Conservation (phyloP, 2,113 vertebrate species). For the Myocastor coypus region DNA sequence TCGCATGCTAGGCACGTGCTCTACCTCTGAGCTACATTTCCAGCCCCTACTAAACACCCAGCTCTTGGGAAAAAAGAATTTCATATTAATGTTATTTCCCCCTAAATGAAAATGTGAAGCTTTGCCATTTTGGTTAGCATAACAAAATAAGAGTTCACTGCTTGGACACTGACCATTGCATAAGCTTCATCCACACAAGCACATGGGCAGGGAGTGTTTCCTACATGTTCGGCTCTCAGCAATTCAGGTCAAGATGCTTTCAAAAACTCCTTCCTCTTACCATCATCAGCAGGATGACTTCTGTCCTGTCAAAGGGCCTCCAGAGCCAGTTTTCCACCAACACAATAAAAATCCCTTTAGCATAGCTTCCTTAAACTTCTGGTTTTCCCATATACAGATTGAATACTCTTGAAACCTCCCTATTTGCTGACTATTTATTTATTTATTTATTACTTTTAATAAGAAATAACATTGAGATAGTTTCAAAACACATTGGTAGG, state of each 20-base stretch:
- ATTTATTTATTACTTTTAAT: too few relatives aligned
- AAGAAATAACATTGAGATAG: too few relatives aligned
- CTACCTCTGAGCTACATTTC: not conserved
- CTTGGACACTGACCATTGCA: not conserved
- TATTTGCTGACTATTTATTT: not conserved
- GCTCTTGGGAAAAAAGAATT: slow-evolving; percentile 11
- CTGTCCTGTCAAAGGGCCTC: not conserved
- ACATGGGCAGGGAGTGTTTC: not conserved
- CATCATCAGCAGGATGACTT: not conserved
- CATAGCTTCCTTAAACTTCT: not conserved
- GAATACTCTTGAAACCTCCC: not conserved
- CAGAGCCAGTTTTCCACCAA: not conserved
- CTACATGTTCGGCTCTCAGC: not conserved
- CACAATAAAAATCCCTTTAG: not conserved
- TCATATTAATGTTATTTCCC: slow-evolving; percentile 1
- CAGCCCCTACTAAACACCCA: not conserved
- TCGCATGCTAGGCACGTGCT: not conserved
- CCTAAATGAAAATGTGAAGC: not conserved
- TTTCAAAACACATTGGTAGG: too few relatives aligned
- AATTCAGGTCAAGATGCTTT: slow-evolving; percentile 21
- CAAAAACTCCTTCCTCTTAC: not conserved
- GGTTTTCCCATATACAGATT: not conserved
- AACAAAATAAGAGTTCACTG: slow-evolving; percentile 7
- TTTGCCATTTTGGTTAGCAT: not conserved
- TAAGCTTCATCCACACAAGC: not conserved